Evolutionary conservation across 1,140 invertebrate species (phyloP).

Genomic region (Odontomachus brunneus): DNA sequence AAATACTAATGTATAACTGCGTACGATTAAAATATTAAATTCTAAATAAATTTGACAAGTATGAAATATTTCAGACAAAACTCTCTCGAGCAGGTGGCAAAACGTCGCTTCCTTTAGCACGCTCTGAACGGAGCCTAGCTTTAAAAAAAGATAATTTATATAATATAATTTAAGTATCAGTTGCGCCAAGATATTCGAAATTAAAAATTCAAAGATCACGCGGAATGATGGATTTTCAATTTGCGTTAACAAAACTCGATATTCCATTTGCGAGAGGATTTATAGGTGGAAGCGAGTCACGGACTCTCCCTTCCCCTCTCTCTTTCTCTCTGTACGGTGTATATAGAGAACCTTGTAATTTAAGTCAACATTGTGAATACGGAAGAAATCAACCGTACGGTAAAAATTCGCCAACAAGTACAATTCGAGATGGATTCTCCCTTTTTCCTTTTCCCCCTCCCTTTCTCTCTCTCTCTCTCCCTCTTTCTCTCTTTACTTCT

Average conservation of each 20-base stretch:
- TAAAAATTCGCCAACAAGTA: constrained; percentile 33
- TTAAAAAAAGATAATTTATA: too few relatives aligned
- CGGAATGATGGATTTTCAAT: background rate
- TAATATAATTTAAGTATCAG: background rate
- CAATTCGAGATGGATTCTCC: background rate
- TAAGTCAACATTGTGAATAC: constrained; percentile 36
- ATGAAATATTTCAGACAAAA: background rate
- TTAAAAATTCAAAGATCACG: constrained; percentile 2
- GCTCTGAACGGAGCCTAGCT: background rate
- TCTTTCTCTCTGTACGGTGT: background rate
- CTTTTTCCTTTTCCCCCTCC: too few relatives aligned
- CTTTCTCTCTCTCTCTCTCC: too few relatives aligned
- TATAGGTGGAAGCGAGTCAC: constrained; percentile 1
- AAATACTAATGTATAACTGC: background rate
- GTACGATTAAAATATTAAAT: background rate
- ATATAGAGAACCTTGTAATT: constrained; percentile 24
- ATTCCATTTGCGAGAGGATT: constrained; percentile 5
- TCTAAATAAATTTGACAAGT: background rate
- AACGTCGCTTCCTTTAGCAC: background rate
- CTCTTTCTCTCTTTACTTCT: too few relatives aligned
- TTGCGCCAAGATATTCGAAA: background rate
- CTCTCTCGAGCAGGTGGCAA: background rate
- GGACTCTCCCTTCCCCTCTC: too few relatives aligned
- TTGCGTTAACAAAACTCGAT: constrained; percentile 23
- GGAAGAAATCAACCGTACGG: constrained; percentile 11